These are phyloP conservation scores for Martes martes DNA, from an alignment of 2,113 vertebrate genomes.

Conservation along the genomic window DNA sequence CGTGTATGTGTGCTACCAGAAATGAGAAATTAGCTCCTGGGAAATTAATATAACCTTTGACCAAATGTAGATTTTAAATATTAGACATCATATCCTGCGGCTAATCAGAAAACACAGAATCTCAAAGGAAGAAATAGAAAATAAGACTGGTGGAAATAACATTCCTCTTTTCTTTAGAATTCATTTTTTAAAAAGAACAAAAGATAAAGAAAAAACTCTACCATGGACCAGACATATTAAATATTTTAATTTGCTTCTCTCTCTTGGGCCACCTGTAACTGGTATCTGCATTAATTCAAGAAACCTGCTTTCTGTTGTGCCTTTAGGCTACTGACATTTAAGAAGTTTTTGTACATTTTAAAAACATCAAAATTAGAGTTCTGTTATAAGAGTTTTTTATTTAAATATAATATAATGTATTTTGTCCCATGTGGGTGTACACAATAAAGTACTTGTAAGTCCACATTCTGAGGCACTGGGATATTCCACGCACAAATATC, in stretches of 20 bases:
- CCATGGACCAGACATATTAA: background rate
- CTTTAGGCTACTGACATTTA: background rate
- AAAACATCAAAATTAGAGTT: slow-evolving; percentile 7
- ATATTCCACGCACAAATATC: background rate
- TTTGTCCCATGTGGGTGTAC: background rate
- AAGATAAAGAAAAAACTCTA: background rate
- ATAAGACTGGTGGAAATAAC: background rate
- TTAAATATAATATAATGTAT: background rate
- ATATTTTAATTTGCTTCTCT: background rate
- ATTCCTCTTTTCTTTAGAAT: slow-evolving; percentile 18
- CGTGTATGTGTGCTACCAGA: background rate
- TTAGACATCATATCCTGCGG: background rate
- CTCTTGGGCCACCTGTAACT: background rate
- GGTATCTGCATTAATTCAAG: background rate
- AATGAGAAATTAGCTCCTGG: background rate
- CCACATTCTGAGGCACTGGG: background rate
- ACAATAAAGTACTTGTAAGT: background rate
- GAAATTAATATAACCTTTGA: background rate
- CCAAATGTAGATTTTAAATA: slow-evolving; percentile 16
- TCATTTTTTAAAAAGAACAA: background rate
- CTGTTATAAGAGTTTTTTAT: background rate
- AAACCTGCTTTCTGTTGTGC: background rate
- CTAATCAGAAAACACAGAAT: background rate
- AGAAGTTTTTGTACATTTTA: background rate
- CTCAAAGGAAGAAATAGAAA: background rate